Evolutionary conservation across 2,113 vertebrate genomes (phyloP).

Genomic region (Seriola quinqueradiata): DNA sequence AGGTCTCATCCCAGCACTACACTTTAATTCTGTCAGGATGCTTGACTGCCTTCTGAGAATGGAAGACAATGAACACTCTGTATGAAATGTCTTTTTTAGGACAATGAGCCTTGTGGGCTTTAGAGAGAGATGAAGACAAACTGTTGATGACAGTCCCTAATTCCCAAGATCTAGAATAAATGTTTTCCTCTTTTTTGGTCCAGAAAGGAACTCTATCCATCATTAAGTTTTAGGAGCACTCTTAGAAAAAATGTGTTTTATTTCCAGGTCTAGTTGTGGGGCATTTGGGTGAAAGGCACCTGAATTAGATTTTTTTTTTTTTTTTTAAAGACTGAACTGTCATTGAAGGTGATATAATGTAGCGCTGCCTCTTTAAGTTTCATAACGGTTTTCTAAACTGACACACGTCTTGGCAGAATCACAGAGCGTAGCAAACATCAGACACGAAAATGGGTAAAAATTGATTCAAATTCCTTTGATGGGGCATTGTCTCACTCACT

Average conservation of each 20-base stretch:
- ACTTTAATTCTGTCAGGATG: conserved; percentile 48
- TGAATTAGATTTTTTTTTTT: neutral
- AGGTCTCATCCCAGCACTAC: conserved; percentile 16
- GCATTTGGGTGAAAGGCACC: conserved; percentile 50
- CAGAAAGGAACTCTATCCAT: conserved; percentile 61
- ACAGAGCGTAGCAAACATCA: conserved; percentile 29
- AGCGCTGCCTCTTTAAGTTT: conserved; percentile 30
- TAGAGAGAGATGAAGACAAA: conserved; percentile 69
- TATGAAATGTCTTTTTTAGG: conserved; percentile 73
- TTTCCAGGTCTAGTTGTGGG: conserved; percentile 32
- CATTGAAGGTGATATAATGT: neutral
- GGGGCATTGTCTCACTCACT: conserved; percentile 72
- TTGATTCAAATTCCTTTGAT: conserved; percentile 69
- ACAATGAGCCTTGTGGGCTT: conserved; percentile 73
- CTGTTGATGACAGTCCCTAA: conserved; percentile 66
- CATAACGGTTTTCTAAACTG: conserved; percentile 31
- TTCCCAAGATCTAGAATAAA: conserved; percentile 69
- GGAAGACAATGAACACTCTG: conserved; percentile 50
- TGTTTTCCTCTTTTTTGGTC: conserved; percentile 59
- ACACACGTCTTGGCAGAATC: conserved; percentile 35
- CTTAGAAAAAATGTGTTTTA: conserved; percentile 20
- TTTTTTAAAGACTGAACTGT: conserved; percentile 35
- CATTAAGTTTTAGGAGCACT: conserved; percentile 51
- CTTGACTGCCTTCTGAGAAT: conserved; percentile 57
- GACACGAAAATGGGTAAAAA: conserved; percentile 40